A percentile compares a stretch with the other conserved stretches of the same genome.
phyloP scores from a whole-genome alignment of 2,113 vertebrate genomes.

The Globicephala melas region DNA sequence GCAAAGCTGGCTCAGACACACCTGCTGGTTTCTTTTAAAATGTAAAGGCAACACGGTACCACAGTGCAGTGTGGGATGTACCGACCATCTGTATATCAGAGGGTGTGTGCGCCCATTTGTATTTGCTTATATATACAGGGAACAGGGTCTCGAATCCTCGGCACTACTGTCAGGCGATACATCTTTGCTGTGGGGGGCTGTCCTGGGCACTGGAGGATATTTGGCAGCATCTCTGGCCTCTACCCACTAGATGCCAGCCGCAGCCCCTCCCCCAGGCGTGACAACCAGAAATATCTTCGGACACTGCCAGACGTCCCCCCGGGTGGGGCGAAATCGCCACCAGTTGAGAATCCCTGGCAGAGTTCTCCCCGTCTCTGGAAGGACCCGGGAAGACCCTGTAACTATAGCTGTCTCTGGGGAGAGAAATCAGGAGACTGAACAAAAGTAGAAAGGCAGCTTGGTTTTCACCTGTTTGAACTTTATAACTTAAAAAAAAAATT shows the following conservation, averaged over 20 bases:
- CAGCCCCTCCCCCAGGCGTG: background rate
- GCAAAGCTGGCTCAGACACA: background rate
- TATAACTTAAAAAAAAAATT: background rate
- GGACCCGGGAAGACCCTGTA: background rate
- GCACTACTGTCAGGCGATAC: background rate
- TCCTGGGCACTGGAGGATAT: fast-evolving
- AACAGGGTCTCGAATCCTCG: background rate
- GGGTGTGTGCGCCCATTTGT: background rate
- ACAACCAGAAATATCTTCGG: background rate
- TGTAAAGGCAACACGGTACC: background rate
- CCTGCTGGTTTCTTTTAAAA: background rate
- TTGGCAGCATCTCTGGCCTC: background rate
- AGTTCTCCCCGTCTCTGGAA: background rate
- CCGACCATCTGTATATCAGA: background rate
- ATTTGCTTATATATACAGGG: background rate
- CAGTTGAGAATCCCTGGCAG: background rate
- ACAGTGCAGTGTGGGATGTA: background rate
- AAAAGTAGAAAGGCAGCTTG: background rate
- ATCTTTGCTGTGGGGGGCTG: background rate
- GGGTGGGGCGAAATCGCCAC: background rate
- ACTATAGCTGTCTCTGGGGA: background rate
- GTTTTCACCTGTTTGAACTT: background rate
- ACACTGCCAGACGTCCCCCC: background rate
- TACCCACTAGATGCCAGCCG: background rate
- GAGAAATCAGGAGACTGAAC: background rate